Evolutionary conservation across 2,888 invertebrate genomes (phyloP), one percentile per base, ranked within the genome.

Genomic region (Polydesmus complanatus): DNA sequence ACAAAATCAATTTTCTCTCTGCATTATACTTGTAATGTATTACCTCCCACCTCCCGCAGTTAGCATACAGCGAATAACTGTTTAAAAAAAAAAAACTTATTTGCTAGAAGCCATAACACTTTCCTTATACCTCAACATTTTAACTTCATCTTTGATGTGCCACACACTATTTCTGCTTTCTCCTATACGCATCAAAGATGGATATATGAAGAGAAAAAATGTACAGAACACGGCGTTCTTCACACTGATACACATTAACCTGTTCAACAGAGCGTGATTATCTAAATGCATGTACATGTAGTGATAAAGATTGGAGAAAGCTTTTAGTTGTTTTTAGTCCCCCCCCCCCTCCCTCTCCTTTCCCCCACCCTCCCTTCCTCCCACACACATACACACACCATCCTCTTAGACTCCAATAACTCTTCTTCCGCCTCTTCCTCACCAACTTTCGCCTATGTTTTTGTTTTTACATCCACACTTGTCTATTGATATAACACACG

Each of bases 241-340:
- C 37, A 37, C 37, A 37, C 37, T 37, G 37, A 37, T 37, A 37
- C 37, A 37, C 37, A 37, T 37, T 37, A 37, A 37, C 37, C 37
- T 37, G 37, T 37, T 37, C 37, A 37, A 37, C 37, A 37, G 37
- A 37, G 37, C 37, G 37, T 37, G 37, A 37, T 37, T 37, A 37
- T 37, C 37, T 37, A 37, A 37, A 37, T 37, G 37, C 37, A 37
- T 37, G 37, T 37, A 37, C 37, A 37, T 37, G 37, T 26, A 55
- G 55, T 55, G 55, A 55, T 55, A 55, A 55, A 55, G 55, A 55
- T 55, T 55, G 55, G 47, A 55, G 55, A 55, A 55, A 55, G 55
- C 55, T 55, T 55, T 55, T 55, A 55, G 55, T 21, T 51, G n/a
- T 51, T 21, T 18, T 51, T 18, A 51, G 21, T 19, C 51, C n/a